phyloP scores from a whole-genome alignment of 2,888 invertebrate genomes.

The Mechanitis messenoides region DNA sequence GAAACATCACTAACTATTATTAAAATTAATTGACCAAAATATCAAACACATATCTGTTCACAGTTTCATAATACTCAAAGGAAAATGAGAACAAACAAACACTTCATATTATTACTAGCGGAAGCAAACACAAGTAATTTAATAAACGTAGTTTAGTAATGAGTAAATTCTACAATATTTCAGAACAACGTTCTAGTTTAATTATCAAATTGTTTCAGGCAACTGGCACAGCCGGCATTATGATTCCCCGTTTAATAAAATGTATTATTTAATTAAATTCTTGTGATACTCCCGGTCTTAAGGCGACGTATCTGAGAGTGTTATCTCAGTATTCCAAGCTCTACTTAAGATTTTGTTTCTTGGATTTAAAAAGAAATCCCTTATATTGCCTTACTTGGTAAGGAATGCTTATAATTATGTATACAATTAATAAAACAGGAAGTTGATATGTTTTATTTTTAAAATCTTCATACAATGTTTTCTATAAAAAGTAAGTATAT shows the following conservation, averaged over 20 bases:
- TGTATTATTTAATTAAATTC: slow-evolving; percentile 32
- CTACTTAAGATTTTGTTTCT: not conserved
- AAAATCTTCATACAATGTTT: too few species aligned
- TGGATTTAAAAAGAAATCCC: not conserved
- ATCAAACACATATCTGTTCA: too few species aligned
- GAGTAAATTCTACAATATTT: not conserved
- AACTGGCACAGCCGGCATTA: slow-evolving; percentile 27
- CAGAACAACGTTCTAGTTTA: slow-evolving; percentile 12
- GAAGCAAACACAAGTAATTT: not conserved
- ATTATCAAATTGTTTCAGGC: slow-evolving; percentile 30
- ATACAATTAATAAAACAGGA: too few species aligned
- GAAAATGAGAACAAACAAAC: too few species aligned
- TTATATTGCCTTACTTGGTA: too few species aligned
- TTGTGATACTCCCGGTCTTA: slow-evolving; percentile 6
- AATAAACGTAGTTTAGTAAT: not conserved
- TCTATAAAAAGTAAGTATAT: too few species aligned
- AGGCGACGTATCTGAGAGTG: not conserved
- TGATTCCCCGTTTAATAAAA: slow-evolving; percentile 28
- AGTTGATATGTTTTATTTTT: too few species aligned
- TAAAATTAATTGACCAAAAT: too few species aligned
- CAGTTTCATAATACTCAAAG: too few species aligned
- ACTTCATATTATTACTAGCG: too few species aligned
- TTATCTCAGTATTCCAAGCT: not conserved
- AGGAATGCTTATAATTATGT: too few species aligned
- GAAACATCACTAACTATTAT: too few species aligned